A percentile compares a stretch with the other conserved stretches of the same genome.
phyloP scores from a whole-genome alignment of 2,113 vertebrate species.

The Cyanistes caeruleus region DNA sequence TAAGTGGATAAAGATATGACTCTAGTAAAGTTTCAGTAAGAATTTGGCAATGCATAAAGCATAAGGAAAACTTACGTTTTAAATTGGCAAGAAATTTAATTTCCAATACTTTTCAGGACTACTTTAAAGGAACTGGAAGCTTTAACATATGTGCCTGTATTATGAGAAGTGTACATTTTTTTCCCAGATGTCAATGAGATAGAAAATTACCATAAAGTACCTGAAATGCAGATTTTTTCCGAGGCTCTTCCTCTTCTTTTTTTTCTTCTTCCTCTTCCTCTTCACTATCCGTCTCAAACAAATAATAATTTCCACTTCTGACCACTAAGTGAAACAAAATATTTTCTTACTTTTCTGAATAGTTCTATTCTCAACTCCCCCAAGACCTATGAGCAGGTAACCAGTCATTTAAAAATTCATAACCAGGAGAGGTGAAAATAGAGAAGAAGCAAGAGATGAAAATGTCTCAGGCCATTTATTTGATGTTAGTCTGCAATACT shows the following conservation, averaged over 20 bases:
- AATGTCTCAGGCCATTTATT: background rate
- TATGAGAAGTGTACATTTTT: background rate
- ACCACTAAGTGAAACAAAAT: constrained; percentile 91
- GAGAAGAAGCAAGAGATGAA: constrained; percentile 35
- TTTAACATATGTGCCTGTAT: background rate
- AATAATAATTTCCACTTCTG: constrained; percentile 99
- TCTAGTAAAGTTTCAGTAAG: background rate
- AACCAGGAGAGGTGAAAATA: constrained; percentile 1
- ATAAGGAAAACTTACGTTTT: background rate
- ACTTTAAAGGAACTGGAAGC: background rate
- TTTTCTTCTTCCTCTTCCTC: constrained; percentile 93
- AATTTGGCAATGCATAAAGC: background rate
- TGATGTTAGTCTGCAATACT: background rate
- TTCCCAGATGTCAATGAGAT: background rate
- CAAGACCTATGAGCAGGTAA: constrained; percentile 7
- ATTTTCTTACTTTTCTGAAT: constrained; percentile 73
- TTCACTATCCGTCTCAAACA: constrained; percentile 99
- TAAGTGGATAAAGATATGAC: background rate
- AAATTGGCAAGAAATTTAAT: background rate
- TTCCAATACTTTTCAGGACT: background rate
- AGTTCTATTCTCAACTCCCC: constrained; percentile 35
- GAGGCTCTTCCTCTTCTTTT: constrained; percentile 88
- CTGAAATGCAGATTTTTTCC: constrained; percentile 95
- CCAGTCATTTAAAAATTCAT: constrained; percentile 11
- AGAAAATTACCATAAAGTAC: constrained; percentile 66